A percentile compares a stretch with the other conserved stretches of the same genome.
Conservation (phyloP, 2,888 invertebrate genomes). For the Volucella inflata region DNA sequence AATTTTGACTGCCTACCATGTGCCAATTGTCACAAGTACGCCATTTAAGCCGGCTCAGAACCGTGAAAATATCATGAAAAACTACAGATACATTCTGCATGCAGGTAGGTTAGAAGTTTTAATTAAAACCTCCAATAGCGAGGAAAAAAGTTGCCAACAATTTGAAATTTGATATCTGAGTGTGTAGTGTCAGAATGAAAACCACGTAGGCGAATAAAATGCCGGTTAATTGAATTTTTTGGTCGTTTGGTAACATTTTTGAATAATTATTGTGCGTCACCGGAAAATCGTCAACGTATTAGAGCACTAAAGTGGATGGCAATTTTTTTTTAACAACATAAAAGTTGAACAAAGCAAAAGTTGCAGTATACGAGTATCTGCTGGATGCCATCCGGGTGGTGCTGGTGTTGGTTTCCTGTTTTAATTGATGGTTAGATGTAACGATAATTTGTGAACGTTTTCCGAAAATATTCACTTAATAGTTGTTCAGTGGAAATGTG, state of each 20-base stretch:
- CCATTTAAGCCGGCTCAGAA: no score
- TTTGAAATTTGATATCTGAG: no score
- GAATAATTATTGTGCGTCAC: conserved; percentile 47
- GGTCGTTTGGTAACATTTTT: conserved; percentile 38
- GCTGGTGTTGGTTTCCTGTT: conserved; percentile 22
- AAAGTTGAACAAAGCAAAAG: conserved; percentile 24
- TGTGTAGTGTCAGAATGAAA: not conserved
- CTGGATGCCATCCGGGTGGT: not conserved
- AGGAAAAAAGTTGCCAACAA: no score
- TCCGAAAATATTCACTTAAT: conserved; percentile 26
- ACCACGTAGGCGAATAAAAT: conserved; percentile 36
- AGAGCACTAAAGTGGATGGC: not conserved
- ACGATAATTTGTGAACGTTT: conserved; percentile 54
- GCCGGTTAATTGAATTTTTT: conserved; percentile 54
- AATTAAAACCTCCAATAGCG: no score
- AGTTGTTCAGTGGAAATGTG: conserved; percentile 18
- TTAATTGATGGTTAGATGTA: conserved; percentile 64
- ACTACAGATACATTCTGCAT: no score
- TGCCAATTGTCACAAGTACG: no score
- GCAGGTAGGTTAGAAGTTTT: no score
- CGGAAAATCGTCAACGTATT: conserved; percentile 42
- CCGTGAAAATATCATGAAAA: no score
- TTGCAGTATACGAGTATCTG: not conserved
- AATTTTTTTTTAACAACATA: conserved; percentile 4
- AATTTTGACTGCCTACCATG: no score